Evolutionary conservation across 2,113 vertebrate species (phyloP).

Genomic region (Turdus rufiventris): DNA sequence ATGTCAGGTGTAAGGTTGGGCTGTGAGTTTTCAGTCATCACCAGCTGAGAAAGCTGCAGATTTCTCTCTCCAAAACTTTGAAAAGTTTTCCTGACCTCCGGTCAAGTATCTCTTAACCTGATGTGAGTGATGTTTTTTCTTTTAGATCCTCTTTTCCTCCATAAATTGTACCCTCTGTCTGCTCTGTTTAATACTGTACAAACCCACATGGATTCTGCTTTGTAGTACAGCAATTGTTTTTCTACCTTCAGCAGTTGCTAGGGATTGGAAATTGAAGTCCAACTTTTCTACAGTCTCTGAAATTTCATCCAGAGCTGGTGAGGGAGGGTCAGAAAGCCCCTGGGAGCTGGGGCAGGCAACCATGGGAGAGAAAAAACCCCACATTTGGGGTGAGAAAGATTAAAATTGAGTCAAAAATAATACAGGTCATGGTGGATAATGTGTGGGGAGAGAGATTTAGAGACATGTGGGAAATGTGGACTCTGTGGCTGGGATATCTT

Average conservation of each 20-base stretch:
- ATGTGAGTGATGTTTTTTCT: not conserved
- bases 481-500: not conserved
- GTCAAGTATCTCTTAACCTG: not conserved
- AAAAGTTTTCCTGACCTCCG: conserved; percentile 34
- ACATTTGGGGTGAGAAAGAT: not conserved
- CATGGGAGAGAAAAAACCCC: not conserved
- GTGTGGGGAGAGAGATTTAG: not conserved
- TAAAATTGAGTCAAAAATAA: not conserved
- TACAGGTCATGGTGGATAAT: not conserved
- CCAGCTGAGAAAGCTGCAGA: conserved; percentile 21
- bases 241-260: not conserved
- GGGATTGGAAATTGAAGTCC: not conserved
- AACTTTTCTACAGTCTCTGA: not conserved
- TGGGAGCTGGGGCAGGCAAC: not conserved
- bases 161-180: not conserved
- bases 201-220: not conserved
- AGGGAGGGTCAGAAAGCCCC: not conserved
- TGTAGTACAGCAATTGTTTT: not conserved
- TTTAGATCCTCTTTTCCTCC: not conserved
- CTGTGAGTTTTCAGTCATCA: not conserved
- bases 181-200: not conserved
- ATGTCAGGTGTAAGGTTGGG: conserved; percentile 1
- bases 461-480: not conserved
- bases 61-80: not conserved
- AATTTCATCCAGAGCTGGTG: not conserved